phyloP scores from a whole-genome alignment of 1,140 invertebrate genomes.

The Drosophila chauvacae region DNA sequence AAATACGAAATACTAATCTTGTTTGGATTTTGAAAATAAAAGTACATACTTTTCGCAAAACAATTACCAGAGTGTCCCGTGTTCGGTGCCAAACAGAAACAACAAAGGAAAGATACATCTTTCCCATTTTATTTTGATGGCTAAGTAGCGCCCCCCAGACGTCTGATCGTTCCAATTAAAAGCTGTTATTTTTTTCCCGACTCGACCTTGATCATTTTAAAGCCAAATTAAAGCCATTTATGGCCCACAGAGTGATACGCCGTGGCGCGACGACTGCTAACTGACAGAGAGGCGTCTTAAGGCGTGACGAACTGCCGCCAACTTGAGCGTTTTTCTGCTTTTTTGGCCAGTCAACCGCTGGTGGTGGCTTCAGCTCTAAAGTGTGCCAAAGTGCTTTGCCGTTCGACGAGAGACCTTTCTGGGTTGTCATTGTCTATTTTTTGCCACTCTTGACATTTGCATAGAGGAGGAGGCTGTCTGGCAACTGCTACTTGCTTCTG shows the following conservation, averaged over 20 bases:
- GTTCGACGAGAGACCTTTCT: conserved; percentile 68
- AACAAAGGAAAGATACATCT: conserved; percentile 32
- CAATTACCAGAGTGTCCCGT: background rate
- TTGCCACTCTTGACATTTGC: conserved; percentile 78
- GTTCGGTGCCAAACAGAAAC: background rate
- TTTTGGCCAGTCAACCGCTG: conserved; percentile 15
- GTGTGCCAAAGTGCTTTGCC: conserved; percentile 77
- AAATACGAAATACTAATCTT: background rate
- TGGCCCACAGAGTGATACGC: conserved; percentile 63
- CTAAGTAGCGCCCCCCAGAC: conserved; percentile 30
- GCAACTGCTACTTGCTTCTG: conserved; percentile 8
- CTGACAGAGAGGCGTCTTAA: conserved; percentile 73
- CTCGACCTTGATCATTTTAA: conserved; percentile 55
- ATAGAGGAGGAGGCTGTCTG: conserved; percentile 64
- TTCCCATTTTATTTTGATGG: conserved; percentile 26
- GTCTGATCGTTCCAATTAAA: conserved; percentile 50
- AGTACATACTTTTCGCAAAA: too few species aligned
- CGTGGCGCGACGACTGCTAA: conserved; percentile 58
- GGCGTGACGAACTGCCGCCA: conserved; percentile 78
- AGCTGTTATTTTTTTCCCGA: conserved; percentile 34
- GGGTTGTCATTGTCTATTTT: conserved; percentile 75
- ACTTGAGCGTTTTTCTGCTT: conserved; percentile 36
- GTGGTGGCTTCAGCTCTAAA: conserved; percentile 60
- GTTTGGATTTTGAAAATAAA: background rate
- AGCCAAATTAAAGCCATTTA: conserved; percentile 77